Base-by-base conservation (phyloP, 2,888 invertebrate genomes). In the Nysson spinosus region DNA sequence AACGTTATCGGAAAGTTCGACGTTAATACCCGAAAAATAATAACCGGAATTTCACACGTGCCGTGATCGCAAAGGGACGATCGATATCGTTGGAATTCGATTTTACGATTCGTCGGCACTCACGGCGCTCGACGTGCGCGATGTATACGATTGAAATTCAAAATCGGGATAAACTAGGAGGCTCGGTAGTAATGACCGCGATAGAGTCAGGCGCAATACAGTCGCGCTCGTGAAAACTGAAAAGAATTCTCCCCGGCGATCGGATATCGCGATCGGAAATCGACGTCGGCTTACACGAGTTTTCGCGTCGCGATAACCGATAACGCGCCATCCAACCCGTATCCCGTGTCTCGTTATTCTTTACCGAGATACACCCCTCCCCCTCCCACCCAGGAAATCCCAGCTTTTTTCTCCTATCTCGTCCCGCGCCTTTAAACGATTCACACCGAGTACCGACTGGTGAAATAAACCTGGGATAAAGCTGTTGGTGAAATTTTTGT, bases 301-400 rank as follows among this genome's bases (percentile, higher is more conserved):
- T 56, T 66, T 66, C 51, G 65, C 19, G 46, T 56, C 65, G 51
- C 39, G 66, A 63, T 66, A 66, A 66, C 49, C 63, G 47, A 30
- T 16, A 52, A 64, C 47, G n/a, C n/a, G n/a, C n/a, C n/a, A n/a
- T n/a, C n/a, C n/a, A 43, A 43, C 17, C 34, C 30, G 16, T 17
- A 9, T 2, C 7, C 43, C 30, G 42, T 5, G 42, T 14, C 1
- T 28, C 43, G 11, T 28, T 43, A 17, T 9, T 28, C 43, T 26
- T 28, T 20, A 9, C 3, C 19, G 17, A 28, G 43, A 43, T 43
- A n/a, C n/a, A n/a, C n/a, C n/a, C n/a, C n/a, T n/a, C n/a, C n/a
- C n/a, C n/a, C n/a, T n/a, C n/a, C n/a, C n/a, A n/a, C n/a, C n/a
- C n/a, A n/a, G n/a, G n/a, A n/a, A n/a, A n/a, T n/a, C n/a, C n/a